A percentile compares a stretch with the other conserved stretches of the same genome.
Conservation (phyloP, 1,140 invertebrate genomes). For the Oedothorax gibbosus region DNA sequence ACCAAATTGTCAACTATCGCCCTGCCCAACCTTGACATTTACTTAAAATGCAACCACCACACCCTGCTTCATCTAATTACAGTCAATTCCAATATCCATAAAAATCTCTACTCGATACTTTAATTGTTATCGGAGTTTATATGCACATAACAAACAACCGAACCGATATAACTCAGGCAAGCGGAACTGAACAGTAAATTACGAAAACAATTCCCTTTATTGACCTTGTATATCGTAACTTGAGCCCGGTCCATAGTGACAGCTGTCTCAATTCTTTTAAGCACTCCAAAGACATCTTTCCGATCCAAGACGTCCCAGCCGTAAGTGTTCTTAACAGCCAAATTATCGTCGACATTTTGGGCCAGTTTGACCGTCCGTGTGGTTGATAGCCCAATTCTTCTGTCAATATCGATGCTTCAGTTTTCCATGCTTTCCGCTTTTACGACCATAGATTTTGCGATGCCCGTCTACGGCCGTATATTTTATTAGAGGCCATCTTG, state of each 20-base stretch:
- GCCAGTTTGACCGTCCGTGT: conserved; percentile 39
- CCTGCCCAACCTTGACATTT: too few species aligned
- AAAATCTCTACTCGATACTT: too few species aligned
- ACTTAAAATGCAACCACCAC: too few species aligned
- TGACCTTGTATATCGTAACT: conserved; percentile 45
- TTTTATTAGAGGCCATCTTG: conserved; percentile 43
- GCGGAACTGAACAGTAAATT: conserved; percentile 21
- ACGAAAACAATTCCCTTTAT: conserved; percentile 37
- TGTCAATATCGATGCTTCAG: conserved; percentile 27
- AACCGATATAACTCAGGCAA: too few species aligned
- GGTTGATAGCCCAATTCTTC: conserved; percentile 30
- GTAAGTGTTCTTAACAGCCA: conserved; percentile 51
- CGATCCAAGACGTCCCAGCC: neutral
- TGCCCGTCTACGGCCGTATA: conserved; percentile 10
- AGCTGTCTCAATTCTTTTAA: conserved; percentile 51
- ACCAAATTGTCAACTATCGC: too few species aligned
- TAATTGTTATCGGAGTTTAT: too few species aligned
- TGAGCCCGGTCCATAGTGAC: conserved; percentile 28
- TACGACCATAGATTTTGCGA: conserved; percentile 42
- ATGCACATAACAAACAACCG: too few species aligned
- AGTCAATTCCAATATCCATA: too few species aligned
- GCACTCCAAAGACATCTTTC: conserved; percentile 36
- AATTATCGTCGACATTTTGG: conserved; percentile 30
- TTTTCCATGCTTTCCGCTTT: conserved; percentile 39
- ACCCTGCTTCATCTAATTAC: too few species aligned